phyloP scores from a whole-genome alignment of 30 jellyfish, hydroid and myxozoan genomes.

The Phacellophora camtschatica region DNA sequence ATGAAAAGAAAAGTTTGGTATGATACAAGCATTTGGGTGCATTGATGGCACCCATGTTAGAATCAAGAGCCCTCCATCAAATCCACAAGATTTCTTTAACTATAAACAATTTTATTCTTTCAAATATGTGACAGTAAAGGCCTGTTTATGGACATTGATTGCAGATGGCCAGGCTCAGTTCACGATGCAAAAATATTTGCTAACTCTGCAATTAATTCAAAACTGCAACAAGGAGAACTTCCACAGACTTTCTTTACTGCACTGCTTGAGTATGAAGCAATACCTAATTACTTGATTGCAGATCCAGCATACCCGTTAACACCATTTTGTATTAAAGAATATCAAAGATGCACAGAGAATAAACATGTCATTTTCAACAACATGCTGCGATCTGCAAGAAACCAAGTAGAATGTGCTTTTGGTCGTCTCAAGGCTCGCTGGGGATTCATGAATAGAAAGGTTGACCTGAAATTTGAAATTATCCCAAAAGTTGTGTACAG shows the following conservation, averaged over 20 bases:
- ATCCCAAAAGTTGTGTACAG: slow-evolving; percentile 39
- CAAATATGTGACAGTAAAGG: slow-evolving; percentile 24
- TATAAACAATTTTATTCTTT: slow-evolving; percentile 32
- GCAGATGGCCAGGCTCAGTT: slow-evolving; percentile 53
- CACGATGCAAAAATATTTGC: slow-evolving; percentile 63
- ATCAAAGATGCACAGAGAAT: slow-evolving; percentile 2
- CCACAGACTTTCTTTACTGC: not conserved
- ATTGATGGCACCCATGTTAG: slow-evolving; percentile 66
- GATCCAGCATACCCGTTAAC: slow-evolving; percentile 42
- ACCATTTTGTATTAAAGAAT: slow-evolving; percentile 46
- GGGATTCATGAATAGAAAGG: slow-evolving; percentile 29
- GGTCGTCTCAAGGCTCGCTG: slow-evolving; percentile 78
- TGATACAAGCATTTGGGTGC: slow-evolving; percentile 72
- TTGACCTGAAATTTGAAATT: slow-evolving; percentile 35
- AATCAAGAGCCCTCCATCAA: not conserved
- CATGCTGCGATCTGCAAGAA: slow-evolving; percentile 17
- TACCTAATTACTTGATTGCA: slow-evolving; percentile 28
- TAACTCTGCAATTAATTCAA: slow-evolving; percentile 10
- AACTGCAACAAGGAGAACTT: not conserved
- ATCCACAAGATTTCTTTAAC: slow-evolving; percentile 36
- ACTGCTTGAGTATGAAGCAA: not conserved
- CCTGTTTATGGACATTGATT: slow-evolving; percentile 24
- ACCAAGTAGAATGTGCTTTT: slow-evolving; percentile 34
- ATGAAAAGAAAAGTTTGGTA: slow-evolving; percentile 39
- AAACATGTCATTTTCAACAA: slow-evolving; percentile 38